Evolutionary conservation across 2,113 vertebrate genomes (phyloP), one percentile per base, ranked within the genome.

Genomic region (Vulpes lagopus): DNA sequence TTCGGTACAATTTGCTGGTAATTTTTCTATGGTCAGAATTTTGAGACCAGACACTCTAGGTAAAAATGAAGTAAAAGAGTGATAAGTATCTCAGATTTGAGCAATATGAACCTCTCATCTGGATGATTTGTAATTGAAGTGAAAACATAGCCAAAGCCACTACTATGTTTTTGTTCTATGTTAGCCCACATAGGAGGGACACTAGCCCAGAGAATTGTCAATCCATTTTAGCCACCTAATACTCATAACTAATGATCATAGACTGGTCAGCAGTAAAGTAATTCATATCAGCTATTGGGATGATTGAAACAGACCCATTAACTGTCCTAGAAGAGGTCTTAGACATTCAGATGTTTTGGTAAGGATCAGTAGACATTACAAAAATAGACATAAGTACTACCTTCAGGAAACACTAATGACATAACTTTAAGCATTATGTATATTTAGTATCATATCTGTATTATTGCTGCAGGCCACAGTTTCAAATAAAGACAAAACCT

Each of bases 21-120:
- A 95, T 93, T 83, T 91, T 73, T 82, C 85, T 86, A 38, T 92
- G 11, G 30, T 87, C 91, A 96, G 84, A 92, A 91, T 49, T 90
- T 78, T 79, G 55, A 97, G 57, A 76, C 19, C 19, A 83, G 11
- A 74, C 53, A 85, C 25, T n/a, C 35, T 43, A 64, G 38, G 80
- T 62, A 90, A 97, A 96, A 89, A 7, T 32, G 43, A 92, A 65
- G 43, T 78, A 64, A 83, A 91, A 25, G 27, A 80, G 43, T 82
- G 65, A 23, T 62, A 82, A 2, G 49, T 43, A 15, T 76, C 89
- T 95, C 95, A 59, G 20, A 69, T 96, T 55, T 82, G 81, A 96
- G 38, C 51, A 87, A 15, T 64, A 1, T 60, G 90, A 73, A 57
- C 59, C 76, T 97, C 65, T 65, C 82, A 22, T 76, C 32, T 19